These are phyloP conservation scores for Oryzias woworae DNA, from an alignment of 2,113 vertebrate species.

Conservation along the genomic window DNA sequence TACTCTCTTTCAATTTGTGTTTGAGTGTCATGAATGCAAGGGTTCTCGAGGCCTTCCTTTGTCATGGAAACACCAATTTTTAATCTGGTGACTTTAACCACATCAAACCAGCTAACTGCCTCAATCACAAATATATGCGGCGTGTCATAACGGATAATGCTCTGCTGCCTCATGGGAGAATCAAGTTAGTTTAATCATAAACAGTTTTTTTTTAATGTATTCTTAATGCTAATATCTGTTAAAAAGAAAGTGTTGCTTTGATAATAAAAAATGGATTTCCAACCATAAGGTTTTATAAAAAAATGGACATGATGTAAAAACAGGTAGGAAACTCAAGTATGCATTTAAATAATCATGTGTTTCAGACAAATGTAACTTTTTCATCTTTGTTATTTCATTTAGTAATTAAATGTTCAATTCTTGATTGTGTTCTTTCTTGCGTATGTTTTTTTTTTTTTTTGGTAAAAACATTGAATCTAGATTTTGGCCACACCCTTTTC, in stretches of 20 bases:
- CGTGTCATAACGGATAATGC: conserved; percentile 18
- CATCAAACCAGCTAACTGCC: conserved; percentile 49
- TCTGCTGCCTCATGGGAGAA: conserved; percentile 7
- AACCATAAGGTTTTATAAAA: too few species aligned
- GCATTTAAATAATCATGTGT: too few species aligned
- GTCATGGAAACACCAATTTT: conserved; percentile 77
- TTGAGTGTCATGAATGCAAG: conserved; percentile 51
- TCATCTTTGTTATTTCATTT: too few species aligned
- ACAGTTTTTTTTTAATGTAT: background rate
- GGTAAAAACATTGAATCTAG: conserved; percentile 28
- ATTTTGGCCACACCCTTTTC: conserved; percentile 64
- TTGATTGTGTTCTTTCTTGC: background rate
- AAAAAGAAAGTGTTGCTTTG: conserved; percentile 19
- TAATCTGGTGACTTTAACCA: conserved; percentile 59
- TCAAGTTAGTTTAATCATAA: too few species aligned
- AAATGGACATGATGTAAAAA: too few species aligned
- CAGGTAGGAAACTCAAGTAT: too few species aligned
- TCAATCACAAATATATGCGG: conserved; percentile 35
- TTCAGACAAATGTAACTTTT: too few species aligned
- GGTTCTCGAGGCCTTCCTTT: conserved; percentile 63
- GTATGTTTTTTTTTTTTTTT: conserved; percentile 10
- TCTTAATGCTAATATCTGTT: conserved; percentile 13
- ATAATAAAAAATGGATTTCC: background rate
- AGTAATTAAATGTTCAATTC: too few species aligned
- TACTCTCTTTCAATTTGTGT: conserved; percentile 70